Evolutionary conservation across 2,797 vertebrate genomes (phyloP), one percentile per base, ranked within the genome.

Genomic region (Danionella dracula): DNA sequence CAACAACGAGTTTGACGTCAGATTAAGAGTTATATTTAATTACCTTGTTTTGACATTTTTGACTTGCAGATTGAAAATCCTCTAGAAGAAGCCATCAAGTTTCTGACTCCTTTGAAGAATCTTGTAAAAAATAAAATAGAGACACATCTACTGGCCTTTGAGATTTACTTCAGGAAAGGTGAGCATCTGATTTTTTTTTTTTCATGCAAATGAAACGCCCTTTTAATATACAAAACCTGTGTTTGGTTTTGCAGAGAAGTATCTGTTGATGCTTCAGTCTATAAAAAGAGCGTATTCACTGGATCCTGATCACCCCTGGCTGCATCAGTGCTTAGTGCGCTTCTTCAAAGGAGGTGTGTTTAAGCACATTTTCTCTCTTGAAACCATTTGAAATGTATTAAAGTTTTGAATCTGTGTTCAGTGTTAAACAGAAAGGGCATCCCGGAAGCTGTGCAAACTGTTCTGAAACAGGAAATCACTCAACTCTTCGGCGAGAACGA

Each of bases 151-250:
- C 89, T 97, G 91, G 97, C 97, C 81, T 99, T 99, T 60, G 97
- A 99, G 85, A 99, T 99, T 82, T 99, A 99, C 89, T 95, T 95
- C 86, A 93, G 97, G 82, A 99, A 97, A 98, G 96, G 97, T 99
- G 79, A 63, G 21, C 12, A 8, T n/a, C 23, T 17, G 1, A 12
- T 12, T 13, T 37, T n/a, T n/a, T n/a, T n/a, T n/a, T n/a, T n/a
- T n/a, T n/a, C n/a, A n/a, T n/a, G n/a, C 9, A 15, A n/a, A 4
- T 15, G 21, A 6, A 8, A 16, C 9, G 23, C 34, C 35, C 3
- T 4, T 20, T 45, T 34, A 12, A 38, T 17, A 23, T 12, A 0
- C 1, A 63, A 2, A 45, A 44, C 66, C 7, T 59, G 55, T 68
- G 29, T 62, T 31, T 56, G 20, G 56, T 4, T 21, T 45, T 51